Percentiles rank a stretch among this genome's conserved stretches.
phyloP scores from a whole-genome alignment of 2,888 invertebrate genomes.

The Poecilus cupreus region DNA sequence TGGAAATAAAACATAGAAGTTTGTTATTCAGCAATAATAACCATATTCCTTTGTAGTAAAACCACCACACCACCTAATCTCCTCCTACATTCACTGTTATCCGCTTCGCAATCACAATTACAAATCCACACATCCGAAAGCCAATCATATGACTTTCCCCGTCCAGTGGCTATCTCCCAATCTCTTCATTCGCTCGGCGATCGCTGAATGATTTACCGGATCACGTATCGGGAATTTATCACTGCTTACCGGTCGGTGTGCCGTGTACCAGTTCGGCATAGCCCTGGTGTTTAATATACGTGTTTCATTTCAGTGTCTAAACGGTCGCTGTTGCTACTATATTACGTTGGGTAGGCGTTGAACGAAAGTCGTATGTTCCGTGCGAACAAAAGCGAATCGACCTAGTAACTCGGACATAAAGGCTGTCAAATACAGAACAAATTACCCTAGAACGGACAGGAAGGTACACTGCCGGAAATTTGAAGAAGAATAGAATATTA shows the following conservation, averaged over 20 bases:
- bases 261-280: slow-evolving; percentile 2
- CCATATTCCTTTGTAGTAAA: too few species aligned
- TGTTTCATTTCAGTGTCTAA: slow-evolving; percentile 13
- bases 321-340: not conserved
- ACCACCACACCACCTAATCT: too few species aligned
- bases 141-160: too few species aligned
- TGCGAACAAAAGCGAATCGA: slow-evolving; percentile 5
- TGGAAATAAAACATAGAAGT: too few species aligned
- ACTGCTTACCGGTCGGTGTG: not conserved
- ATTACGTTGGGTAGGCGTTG: slow-evolving; percentile 16
- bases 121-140: too few species aligned
- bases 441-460: too few species aligned
- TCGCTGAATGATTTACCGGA: slow-evolving; percentile 15
- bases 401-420: not conserved
- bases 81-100: too few species aligned
- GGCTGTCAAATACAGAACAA: slow-evolving; percentile 8
- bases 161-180: too few species aligned
- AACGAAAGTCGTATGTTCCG: not conserved
- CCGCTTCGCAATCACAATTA: not conserved
- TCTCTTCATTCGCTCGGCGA: too few species aligned
- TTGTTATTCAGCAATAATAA: too few species aligned
- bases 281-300: not conserved
- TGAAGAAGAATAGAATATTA: too few species aligned
- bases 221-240: slow-evolving; percentile 22
- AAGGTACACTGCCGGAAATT: too few species aligned